phyloP scores from a whole-genome alignment of 2,888 invertebrate genomes.

The Tricholauxania praeusta region DNA sequence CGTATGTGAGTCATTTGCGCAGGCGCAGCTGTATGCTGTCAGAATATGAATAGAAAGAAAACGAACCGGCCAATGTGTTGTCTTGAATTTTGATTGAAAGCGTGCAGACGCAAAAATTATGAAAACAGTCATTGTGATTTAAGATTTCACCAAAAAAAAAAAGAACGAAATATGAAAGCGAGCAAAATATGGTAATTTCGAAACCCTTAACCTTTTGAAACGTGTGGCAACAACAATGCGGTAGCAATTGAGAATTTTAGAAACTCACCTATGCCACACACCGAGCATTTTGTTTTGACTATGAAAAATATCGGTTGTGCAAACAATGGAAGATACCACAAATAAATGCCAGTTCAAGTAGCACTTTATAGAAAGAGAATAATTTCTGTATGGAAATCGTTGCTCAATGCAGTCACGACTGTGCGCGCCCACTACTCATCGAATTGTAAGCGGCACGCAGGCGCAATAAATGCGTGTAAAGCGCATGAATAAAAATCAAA shows the following conservation, averaged over 20 bases:
- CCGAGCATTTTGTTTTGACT: background rate
- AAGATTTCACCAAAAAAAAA: too few relatives aligned
- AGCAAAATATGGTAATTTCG: constrained; percentile 21
- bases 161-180: too few relatives aligned
- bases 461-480: background rate
- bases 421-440: background rate
- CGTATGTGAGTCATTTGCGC: constrained; percentile 25
- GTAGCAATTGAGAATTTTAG: too few relatives aligned
- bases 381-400: constrained; percentile 2
- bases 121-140: constrained; percentile 4
- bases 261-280: constrained; percentile 27
- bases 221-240: background rate
- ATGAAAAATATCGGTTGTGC: too few relatives aligned
- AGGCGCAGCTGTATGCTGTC: constrained; percentile 22
- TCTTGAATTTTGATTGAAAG: constrained; percentile 31
- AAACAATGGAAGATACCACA: too few relatives aligned
- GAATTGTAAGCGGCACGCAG: too few relatives aligned
- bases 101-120: constrained; percentile 34
- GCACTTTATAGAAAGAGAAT: too few relatives aligned
- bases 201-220: background rate
- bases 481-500: background rate
- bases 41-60: constrained; percentile 14
- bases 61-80: background rate
- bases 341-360: too few relatives aligned
- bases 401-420: constrained; percentile 23